Percentiles rank a stretch among this genome's conserved stretches.
phyloP scores from a whole-genome alignment of 2,888 invertebrate genomes.

The Hylaea fasciaria region DNA sequence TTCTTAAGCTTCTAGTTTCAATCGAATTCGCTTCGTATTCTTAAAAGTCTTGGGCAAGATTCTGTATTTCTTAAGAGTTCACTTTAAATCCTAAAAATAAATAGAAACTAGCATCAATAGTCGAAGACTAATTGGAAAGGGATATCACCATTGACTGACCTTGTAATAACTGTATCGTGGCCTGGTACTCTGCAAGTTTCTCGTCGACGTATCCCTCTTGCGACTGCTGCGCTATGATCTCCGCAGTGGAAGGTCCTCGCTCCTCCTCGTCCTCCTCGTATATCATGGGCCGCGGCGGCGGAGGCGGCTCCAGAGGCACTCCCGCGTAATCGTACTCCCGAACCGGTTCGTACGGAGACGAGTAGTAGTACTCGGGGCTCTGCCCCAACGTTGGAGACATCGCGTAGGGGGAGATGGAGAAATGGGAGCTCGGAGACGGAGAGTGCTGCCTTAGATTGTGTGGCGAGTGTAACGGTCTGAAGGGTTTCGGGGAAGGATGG shows the following conservation, averaged over 20 bases:
- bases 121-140: not conserved
- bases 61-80: too few species aligned
- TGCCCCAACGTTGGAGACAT: constrained; percentile 86
- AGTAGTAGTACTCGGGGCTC: constrained; percentile 86
- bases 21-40: not conserved
- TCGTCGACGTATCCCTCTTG: constrained; percentile 98
- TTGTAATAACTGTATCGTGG: constrained; percentile 95
- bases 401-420: constrained; percentile 80
- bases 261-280: constrained; percentile 88
- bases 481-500: constrained; percentile 81
- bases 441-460: constrained; percentile 76
- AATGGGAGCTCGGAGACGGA: constrained; percentile 79
- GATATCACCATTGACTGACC: constrained; percentile 83
- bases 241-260: constrained; percentile 93
- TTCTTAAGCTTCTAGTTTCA: not conserved
- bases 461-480: constrained; percentile 78
- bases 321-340: constrained; percentile 90
- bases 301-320: constrained; percentile 91
- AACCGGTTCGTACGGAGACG: constrained; percentile 83
- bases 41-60: too few species aligned
- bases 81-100: not conserved
- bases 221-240: constrained; percentile 96
- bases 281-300: constrained; percentile 88
- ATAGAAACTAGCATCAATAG: not conserved
- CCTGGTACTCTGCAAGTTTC: constrained; percentile 96